phyloP scores from a whole-genome alignment of 2,888 invertebrate species.

The Seira musarum region DNA sequence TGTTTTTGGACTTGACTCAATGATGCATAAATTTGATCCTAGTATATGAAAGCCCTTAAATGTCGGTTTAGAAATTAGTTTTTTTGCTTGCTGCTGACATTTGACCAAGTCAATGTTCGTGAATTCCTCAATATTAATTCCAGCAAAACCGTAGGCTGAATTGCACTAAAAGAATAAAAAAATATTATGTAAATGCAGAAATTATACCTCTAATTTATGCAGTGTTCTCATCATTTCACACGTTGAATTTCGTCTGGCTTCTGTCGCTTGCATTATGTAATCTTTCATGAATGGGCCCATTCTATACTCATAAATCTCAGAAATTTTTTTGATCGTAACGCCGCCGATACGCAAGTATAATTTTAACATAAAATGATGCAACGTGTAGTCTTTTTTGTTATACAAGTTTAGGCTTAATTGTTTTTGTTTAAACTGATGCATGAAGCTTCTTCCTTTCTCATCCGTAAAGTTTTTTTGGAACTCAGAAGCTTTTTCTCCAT shows the following conservation, averaged over 20 bases:
- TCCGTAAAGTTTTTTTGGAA: constrained; percentile 15
- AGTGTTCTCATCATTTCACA: background rate
- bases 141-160: background rate
- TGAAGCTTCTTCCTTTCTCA: constrained; percentile 12
- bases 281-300: constrained; percentile 9
- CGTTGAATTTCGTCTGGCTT: background rate
- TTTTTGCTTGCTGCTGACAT: background rate
- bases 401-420: constrained; percentile 23
- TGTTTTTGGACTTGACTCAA: background rate
- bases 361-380: constrained; percentile 23
- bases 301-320: background rate
- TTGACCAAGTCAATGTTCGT: background rate
- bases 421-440: constrained; percentile 2
- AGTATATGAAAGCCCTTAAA: constrained; percentile 18
- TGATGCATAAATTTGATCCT: background rate
- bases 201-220: background rate
- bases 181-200: background rate
- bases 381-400: constrained; percentile 19
- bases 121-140: background rate
- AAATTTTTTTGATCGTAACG: background rate
- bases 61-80: background rate
- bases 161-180: background rate
- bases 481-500: background rate
- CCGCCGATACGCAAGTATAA: background rate
- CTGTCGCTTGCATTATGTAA: background rate